Conservation (phyloP, 2,113 vertebrate species). For the Brachyhypopomus gauderio region DNA sequence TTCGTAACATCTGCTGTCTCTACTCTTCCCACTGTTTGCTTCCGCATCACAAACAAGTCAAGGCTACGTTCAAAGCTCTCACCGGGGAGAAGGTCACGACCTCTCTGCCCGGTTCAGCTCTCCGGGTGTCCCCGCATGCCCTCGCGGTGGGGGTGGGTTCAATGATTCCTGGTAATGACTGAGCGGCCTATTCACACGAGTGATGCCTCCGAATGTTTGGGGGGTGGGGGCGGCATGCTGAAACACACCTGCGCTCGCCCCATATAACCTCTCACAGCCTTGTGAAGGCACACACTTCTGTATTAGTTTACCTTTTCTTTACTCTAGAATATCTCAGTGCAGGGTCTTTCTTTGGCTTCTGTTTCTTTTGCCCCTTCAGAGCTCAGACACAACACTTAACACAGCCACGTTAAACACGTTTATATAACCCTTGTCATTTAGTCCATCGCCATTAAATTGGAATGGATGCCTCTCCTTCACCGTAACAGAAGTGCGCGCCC, state of each 20-base stretch:
- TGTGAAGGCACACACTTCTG: neutral
- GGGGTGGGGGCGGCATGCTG: no score
- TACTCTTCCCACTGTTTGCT: neutral
- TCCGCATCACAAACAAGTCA: neutral
- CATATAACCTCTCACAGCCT: neutral
- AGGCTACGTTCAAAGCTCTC: neutral
- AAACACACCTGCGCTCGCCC: no score
- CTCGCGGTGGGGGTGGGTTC: no score
- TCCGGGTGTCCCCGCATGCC: neutral
- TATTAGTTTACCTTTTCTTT: neutral
- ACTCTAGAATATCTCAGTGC: neutral
- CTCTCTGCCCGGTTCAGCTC: neutral
- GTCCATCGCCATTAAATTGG: constrained; percentile 13
- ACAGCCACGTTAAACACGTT: neutral
- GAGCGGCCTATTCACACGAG: no score
- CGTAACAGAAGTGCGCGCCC: neutral
- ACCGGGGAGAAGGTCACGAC: neutral
- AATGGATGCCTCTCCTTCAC: neutral
- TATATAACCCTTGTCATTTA: neutral
- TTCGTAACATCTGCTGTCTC: neutral
- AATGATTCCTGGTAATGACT: no score
- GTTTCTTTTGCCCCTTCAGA: neutral
- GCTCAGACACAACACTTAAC: neutral
- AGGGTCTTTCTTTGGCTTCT: no score
- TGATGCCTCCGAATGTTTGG: no score